phyloP scores from a whole-genome alignment of 2,113 vertebrate genomes.

The Rhegmatorhina hoffmannsi region DNA sequence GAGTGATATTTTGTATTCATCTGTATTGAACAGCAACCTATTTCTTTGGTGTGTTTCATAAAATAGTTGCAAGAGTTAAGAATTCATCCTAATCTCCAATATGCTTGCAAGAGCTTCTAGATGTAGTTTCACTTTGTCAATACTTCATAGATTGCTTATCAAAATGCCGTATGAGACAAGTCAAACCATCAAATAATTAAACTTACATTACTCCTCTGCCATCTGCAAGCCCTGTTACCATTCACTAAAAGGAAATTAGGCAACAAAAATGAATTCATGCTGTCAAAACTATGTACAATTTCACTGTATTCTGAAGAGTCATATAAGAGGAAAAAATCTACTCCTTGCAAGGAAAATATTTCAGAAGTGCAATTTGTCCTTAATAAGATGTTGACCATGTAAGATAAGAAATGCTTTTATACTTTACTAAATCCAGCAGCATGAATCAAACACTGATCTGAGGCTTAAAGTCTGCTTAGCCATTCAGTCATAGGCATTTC shows the following conservation, averaged over 20 bases:
- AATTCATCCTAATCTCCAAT: not conserved
- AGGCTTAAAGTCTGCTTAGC: not conserved
- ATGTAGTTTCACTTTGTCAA: not conserved
- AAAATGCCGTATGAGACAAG: not conserved
- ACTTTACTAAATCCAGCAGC: not conserved
- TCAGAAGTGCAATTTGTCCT: not conserved
- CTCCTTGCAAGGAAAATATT: not conserved
- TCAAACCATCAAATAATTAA: not conserved
- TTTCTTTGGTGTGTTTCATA: not conserved
- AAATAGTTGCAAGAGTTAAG: not conserved
- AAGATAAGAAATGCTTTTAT: not conserved
- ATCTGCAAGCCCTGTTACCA: not conserved
- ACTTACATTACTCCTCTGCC: not conserved
- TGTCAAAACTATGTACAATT: not conserved
- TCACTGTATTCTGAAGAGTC: not conserved
- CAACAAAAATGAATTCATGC: not conserved
- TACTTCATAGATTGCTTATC: not conserved
- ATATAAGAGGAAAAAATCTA: not conserved
- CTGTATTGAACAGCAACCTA: not conserved
- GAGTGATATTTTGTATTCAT: not conserved
- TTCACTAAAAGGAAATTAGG: not conserved
- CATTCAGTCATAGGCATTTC: not conserved
- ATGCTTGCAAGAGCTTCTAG: not conserved
- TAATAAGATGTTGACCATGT: not conserved
- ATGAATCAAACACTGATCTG: not conserved